A percentile compares a stretch with the other conserved stretches of the same genome.
These are phyloP conservation scores for Leptestheria dahalacensis DNA, from an alignment of 1,140 invertebrate genomes.

Conservation along the genomic window DNA sequence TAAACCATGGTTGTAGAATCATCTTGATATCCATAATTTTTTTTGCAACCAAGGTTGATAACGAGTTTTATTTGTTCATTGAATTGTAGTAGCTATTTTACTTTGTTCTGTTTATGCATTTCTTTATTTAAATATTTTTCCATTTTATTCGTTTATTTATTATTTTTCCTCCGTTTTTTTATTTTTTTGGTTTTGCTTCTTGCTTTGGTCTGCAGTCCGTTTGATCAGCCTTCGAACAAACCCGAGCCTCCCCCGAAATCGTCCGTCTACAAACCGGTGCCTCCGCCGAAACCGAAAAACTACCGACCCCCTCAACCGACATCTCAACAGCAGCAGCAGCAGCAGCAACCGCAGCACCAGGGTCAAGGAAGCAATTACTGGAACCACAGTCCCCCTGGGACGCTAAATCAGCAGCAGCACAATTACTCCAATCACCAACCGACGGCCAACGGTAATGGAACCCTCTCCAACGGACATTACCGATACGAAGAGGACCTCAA, in stretches of 20 bases:
- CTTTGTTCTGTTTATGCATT: constrained; percentile 3
- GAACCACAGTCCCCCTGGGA: constrained; percentile 17
- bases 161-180: background rate
- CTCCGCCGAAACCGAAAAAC: constrained; percentile 80
- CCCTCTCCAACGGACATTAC: constrained; percentile 5
- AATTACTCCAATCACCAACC: constrained; percentile 13
- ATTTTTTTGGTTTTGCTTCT: background rate
- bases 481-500: constrained; percentile 18
- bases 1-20: too few relatives aligned
- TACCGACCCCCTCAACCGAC: constrained; percentile 53
- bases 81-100: background rate
- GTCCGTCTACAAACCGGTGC: constrained; percentile 63
- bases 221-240: constrained; percentile 25
- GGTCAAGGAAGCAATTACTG: constrained; percentile 20
- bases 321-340: background rate
- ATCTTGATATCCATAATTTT: too few relatives aligned
- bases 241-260: constrained; percentile 27
- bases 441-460: background rate
- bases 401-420: constrained; percentile 3
- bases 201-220: constrained; percentile 9
- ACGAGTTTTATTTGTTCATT: too few relatives aligned
- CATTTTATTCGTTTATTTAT: constrained; percentile 4
- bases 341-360: constrained; percentile 15
- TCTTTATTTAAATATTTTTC: constrained; percentile 8
- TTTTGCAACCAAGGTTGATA: too few relatives aligned